Evolutionary conservation across 2,888 invertebrate genomes (phyloP).

Genomic region (Drosophila anomelani): DNA sequence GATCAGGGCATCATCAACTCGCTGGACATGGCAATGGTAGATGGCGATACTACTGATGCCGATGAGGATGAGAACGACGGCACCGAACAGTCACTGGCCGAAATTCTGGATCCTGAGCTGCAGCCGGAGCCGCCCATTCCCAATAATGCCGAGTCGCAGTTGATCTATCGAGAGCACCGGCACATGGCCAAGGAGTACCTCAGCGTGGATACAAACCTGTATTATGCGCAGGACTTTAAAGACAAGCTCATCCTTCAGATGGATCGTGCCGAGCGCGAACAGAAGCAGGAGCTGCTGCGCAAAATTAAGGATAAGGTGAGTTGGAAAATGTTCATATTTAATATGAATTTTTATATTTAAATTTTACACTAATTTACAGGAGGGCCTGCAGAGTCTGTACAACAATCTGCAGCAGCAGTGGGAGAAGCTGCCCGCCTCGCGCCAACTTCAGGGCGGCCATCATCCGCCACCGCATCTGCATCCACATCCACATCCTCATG

Average conservation of each 20-base stretch:
- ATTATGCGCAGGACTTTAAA: constrained; percentile 91
- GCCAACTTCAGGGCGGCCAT: constrained; percentile 46
- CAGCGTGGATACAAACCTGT: constrained; percentile 94
- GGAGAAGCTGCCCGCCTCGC: constrained; percentile 72
- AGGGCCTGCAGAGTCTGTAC: constrained; percentile 81
- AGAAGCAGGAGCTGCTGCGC: constrained; percentile 81
- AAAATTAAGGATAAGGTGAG: constrained; percentile 83
- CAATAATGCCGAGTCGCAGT: constrained; percentile 90
- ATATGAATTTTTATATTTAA: not conserved
- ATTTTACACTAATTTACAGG: constrained; percentile 52
- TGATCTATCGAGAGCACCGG: constrained; percentile 95
- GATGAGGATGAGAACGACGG: constrained; percentile 64
- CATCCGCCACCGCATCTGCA: constrained; percentile 35
- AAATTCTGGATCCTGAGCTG: constrained; percentile 92
- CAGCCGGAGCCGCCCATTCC: constrained; percentile 93
- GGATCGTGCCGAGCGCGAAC: constrained; percentile 81
- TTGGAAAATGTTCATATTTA: not conserved
- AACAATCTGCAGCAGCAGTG: constrained; percentile 82
- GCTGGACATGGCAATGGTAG: constrained; percentile 67
- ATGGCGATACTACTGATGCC: constrained; percentile 18
- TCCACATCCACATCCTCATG: constrained; percentile 8
- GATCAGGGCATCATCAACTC: constrained; percentile 12
- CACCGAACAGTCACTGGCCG: constrained; percentile 86
- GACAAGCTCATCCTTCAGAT: constrained; percentile 88
- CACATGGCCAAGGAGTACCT: constrained; percentile 95